These are phyloP conservation scores for Zoanthus gigantus DNA, from an alignment of 92 coral and sea anemone species.

Conservation along the genomic window DNA sequence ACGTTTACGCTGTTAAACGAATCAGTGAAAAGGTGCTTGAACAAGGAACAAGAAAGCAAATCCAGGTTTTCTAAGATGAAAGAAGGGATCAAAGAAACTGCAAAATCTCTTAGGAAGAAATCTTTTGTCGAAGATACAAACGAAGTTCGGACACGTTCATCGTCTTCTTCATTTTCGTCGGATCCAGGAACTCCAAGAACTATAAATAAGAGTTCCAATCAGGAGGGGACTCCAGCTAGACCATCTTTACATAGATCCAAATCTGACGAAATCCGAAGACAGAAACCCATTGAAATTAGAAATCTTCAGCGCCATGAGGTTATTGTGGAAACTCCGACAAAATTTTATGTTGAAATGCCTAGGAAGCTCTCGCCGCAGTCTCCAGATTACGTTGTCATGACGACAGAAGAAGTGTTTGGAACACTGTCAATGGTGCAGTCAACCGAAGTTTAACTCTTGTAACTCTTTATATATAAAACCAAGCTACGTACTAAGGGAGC, in stretches of 20 bases:
- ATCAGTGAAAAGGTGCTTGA: conserved; percentile 67
- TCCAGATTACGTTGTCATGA: conserved; percentile 10
- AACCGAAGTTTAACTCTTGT: conserved; percentile 23
- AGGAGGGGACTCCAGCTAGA: not conserved
- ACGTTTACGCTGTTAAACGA: conserved; percentile 76
- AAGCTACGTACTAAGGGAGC: too few species aligned
- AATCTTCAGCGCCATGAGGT: conserved; percentile 20
- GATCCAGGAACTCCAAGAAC: conserved; percentile 20
- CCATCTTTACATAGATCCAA: conserved; percentile 3
- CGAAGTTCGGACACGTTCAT: conserved; percentile 17
- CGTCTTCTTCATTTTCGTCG: conserved; percentile 21
- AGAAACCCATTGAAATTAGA: not conserved
- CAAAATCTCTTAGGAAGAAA: conserved; percentile 75
- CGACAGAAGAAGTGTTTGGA: not conserved
- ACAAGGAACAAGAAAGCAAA: conserved; percentile 64
- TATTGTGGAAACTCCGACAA: conserved; percentile 20
- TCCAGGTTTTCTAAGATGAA: conserved; percentile 76
- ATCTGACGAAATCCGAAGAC: conserved; percentile 26
- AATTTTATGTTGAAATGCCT: conserved; percentile 5
- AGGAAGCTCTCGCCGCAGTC: conserved; percentile 21
- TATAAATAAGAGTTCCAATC: conserved; percentile 3
- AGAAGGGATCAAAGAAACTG: conserved; percentile 80
- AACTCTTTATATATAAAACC: not conserved
- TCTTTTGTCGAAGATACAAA: conserved; percentile 47
- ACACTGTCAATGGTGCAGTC: conserved; percentile 24